Conservation (phyloP, 2,888 invertebrate species). For the Oscheius onirici region DNA sequence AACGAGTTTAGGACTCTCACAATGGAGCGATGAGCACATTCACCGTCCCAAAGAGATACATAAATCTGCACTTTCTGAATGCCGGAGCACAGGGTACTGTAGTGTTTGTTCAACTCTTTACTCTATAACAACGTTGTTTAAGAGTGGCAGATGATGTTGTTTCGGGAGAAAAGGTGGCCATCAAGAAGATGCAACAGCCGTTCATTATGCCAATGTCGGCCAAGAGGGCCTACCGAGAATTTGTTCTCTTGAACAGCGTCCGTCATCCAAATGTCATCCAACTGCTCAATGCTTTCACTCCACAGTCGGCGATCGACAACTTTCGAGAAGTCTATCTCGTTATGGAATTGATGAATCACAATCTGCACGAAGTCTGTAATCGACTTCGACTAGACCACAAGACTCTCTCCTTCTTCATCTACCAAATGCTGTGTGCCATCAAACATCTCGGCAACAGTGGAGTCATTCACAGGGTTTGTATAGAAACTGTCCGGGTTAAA, state of each 20-base stretch:
- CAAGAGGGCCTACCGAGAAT: constrained; percentile 98
- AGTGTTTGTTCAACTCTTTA: constrained; percentile 41
- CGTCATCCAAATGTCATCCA: constrained; percentile 99
- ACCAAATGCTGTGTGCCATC: constrained; percentile 99
- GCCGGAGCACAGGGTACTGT: constrained; percentile 62
- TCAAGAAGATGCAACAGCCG: constrained; percentile 97
- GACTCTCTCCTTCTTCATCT: constrained; percentile 97
- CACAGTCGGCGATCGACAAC: constrained; percentile 93
- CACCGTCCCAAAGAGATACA: constrained; percentile 48
- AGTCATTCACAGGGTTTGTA: constrained; percentile 69
- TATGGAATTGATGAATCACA: constrained; percentile 81
- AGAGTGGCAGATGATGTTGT: constrained; percentile 96
- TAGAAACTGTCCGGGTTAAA: too few species aligned
- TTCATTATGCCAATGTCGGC: constrained; percentile 99
- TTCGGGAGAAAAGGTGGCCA: constrained; percentile 91
- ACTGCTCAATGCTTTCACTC: constrained; percentile 97
- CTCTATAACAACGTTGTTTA: constrained; percentile 60
- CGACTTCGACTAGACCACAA: constrained; percentile 86
- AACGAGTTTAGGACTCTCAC: constrained; percentile 26
- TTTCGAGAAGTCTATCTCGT: constrained; percentile 96
- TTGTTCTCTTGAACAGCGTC: constrained; percentile 98
- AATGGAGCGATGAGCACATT: constrained; percentile 24
- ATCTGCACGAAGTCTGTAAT: constrained; percentile 54
- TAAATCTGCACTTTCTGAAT: constrained; percentile 50
- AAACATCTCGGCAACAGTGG: constrained; percentile 99